Percentiles rank a stretch among this genome's conserved stretches.
These are phyloP conservation scores for Coregonus suidteri DNA, from an alignment of 2,797 vertebrate species.

Conservation along the genomic window DNA sequence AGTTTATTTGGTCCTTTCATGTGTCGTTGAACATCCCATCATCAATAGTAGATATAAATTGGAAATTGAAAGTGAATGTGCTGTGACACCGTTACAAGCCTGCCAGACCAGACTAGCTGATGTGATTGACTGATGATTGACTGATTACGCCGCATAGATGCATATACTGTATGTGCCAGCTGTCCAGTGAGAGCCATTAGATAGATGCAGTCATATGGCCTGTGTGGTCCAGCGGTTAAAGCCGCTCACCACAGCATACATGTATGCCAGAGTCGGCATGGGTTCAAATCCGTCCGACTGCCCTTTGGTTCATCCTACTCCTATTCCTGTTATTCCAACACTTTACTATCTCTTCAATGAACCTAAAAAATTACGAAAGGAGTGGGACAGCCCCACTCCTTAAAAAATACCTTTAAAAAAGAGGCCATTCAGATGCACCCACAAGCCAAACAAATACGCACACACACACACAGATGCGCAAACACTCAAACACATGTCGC, in stretches of 20 bases:
- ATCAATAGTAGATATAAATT: background rate
- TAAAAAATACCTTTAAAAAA: no score
- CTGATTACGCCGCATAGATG: conserved; percentile 33
- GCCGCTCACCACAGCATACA: no score
- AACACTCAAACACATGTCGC: background rate
- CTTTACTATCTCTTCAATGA: no score
- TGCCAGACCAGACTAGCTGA: conserved; percentile 15
- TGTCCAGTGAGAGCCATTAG: background rate
- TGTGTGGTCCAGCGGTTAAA: no score
- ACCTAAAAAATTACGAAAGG: no score
- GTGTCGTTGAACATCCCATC: conserved; percentile 17
- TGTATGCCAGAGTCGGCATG: no score
- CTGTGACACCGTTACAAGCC: background rate
- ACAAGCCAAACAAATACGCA: background rate
- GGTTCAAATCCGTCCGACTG: no score
- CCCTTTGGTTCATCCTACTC: no score
- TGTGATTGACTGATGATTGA: conserved; percentile 33
- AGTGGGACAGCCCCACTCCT: no score
- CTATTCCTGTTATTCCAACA: no score
- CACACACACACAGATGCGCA: background rate
- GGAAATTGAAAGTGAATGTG: conserved; percentile 8
- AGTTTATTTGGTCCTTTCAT: conserved; percentile 22
- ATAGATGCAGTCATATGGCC: background rate
- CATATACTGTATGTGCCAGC: background rate
- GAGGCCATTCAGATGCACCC: background rate